phyloP scores from a whole-genome alignment of 2,888 invertebrate species.

The Drosophila nr. fundita region DNA sequence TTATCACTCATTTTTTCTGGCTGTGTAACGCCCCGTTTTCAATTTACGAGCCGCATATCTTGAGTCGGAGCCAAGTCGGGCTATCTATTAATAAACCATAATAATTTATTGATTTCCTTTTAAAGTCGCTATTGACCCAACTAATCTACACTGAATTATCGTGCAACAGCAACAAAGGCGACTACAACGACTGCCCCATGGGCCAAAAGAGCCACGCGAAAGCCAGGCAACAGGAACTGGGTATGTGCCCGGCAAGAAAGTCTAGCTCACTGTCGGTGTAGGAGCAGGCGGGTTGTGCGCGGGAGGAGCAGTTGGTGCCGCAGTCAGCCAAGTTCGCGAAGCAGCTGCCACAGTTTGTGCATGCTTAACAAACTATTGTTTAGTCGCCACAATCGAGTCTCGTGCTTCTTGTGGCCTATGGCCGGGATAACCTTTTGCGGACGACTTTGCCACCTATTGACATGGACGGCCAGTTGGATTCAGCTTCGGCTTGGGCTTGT shows the following conservation, averaged over 20 bases:
- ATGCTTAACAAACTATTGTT: slow-evolving; percentile 70
- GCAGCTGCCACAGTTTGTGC: slow-evolving; percentile 35
- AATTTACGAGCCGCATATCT: slow-evolving; percentile 63
- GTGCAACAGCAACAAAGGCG: slow-evolving; percentile 26
- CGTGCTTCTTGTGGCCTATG: slow-evolving; percentile 54
- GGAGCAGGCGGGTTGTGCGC: neutral
- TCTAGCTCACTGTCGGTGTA: slow-evolving; percentile 27
- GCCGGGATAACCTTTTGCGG: slow-evolving; percentile 59
- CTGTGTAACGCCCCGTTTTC: slow-evolving; percentile 55
- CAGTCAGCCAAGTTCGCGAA: slow-evolving; percentile 2
- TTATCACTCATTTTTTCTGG: slow-evolving; percentile 12
- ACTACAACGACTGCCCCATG: slow-evolving; percentile 5
- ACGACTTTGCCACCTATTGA: slow-evolving; percentile 61
- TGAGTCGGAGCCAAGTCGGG: slow-evolving; percentile 42
- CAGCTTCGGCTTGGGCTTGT: neutral
- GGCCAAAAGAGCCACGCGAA: slow-evolving; percentile 9
- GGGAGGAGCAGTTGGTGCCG: neutral
- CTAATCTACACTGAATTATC: slow-evolving; percentile 76
- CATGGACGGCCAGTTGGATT: slow-evolving; percentile 26
- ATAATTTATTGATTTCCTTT: slow-evolving; percentile 79
- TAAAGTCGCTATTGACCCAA: slow-evolving; percentile 73
- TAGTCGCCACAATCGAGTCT: slow-evolving; percentile 25
- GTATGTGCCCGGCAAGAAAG: slow-evolving; percentile 21
- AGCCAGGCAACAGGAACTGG: slow-evolving; percentile 22
- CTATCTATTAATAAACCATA: slow-evolving; percentile 75